These are phyloP conservation scores for Caenorhabditis inopinata DNA, from an alignment of 1,140 invertebrate species.

Conservation along the genomic window DNA sequence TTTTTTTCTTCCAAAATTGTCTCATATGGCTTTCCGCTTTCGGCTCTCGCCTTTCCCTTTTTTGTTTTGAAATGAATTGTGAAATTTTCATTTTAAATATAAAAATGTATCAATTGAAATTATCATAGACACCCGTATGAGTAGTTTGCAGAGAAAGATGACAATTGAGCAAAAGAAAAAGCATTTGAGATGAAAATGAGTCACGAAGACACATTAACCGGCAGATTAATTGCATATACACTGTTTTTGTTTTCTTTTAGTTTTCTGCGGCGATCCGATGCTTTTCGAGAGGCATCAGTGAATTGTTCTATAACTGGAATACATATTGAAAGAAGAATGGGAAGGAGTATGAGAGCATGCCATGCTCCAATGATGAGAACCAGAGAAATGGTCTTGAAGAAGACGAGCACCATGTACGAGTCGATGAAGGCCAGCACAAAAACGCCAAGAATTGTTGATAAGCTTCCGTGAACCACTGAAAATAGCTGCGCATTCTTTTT, in stretches of 20 bases:
- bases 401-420: conserved; percentile 74
- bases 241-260: conserved; percentile 36
- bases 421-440: conserved; percentile 82
- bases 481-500: background rate
- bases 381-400: conserved; percentile 69
- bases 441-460: conserved; percentile 88
- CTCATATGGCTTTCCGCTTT: no score
- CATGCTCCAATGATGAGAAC: conserved; percentile 67
- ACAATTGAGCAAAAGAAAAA: background rate
- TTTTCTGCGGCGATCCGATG: conserved; percentile 14
- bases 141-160: background rate
- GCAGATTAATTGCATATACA: conserved; percentile 42
- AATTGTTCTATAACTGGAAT: conserved; percentile 55
- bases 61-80: no score
- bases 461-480: conserved; percentile 73
- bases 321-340: conserved; percentile 67
- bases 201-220: conserved; percentile 41
- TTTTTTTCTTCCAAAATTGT: no score
- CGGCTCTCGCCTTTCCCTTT: no score
- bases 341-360: conserved; percentile 68
- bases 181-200: background rate
- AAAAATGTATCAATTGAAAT: no score
- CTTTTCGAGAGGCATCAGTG: conserved; percentile 12
- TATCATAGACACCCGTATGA: background rate
- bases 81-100: no score